Percentiles rank a stretch among this genome's conserved stretches.
Evolutionary conservation across 2,888 invertebrate species (phyloP).

Genomic region (Chrysolina oricalcia): DNA sequence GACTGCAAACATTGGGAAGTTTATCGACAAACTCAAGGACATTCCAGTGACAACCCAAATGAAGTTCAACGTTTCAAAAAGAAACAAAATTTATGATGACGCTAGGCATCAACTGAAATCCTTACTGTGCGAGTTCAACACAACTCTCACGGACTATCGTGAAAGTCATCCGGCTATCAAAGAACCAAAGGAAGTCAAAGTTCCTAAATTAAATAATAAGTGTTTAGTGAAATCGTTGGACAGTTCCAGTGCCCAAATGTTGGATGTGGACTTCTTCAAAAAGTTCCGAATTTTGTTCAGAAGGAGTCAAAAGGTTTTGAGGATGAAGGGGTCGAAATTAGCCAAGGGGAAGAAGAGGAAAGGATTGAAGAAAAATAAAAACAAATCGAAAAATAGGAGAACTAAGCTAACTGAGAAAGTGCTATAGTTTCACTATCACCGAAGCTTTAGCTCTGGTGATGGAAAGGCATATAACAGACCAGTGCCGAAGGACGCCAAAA

Average conservation of each 20-base stretch:
- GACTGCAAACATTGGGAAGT: slow-evolving; percentile 64
- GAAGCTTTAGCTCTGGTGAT: neutral
- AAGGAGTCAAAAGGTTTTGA: slow-evolving; percentile 69
- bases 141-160: slow-evolving; percentile 73
- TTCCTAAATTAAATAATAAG: slow-evolving; percentile 63
- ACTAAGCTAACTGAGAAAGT: slow-evolving; percentile 30
- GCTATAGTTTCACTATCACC: neutral
- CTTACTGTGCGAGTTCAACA: slow-evolving; percentile 77
- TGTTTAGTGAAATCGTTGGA: slow-evolving; percentile 67
- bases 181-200: slow-evolving; percentile 67
- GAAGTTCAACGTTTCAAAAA: slow-evolving; percentile 62
- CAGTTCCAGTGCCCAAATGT: slow-evolving; percentile 74
- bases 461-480: neutral
- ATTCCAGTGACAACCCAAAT: slow-evolving; percentile 69
- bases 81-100: slow-evolving; percentile 70
- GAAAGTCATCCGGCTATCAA: slow-evolving; percentile 48
- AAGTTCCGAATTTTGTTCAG: slow-evolving; percentile 75
- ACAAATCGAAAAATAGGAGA: slow-evolving; percentile 29
- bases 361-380: slow-evolving; percentile 21
- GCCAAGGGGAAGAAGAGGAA: slow-evolving; percentile 16
- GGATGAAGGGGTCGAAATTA: slow-evolving; percentile 42
- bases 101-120: slow-evolving; percentile 70
- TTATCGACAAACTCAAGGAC: slow-evolving; percentile 71
- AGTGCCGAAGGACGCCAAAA: no score
- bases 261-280: slow-evolving; percentile 77